Conservation (phyloP, 2,797 vertebrate species). For the Adrianichthys oophorus region DNA sequence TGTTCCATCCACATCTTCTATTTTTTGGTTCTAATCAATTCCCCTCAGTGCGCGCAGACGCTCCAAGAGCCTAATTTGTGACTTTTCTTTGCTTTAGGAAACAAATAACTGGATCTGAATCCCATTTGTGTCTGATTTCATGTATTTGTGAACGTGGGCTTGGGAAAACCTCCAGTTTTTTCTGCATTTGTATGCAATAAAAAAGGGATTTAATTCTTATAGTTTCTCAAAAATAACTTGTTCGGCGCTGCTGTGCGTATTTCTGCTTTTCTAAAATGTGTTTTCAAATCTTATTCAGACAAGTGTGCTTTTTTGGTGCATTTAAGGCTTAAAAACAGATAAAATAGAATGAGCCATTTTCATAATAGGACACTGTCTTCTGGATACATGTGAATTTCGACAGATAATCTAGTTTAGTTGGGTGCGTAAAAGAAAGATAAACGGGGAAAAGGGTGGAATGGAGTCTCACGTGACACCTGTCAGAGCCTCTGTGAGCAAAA, state of each 20-base stretch:
- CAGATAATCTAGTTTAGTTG: constrained; percentile 11
- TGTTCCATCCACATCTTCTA: constrained; percentile 43
- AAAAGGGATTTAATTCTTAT: no score
- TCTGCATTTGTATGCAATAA: background rate
- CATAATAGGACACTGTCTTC: no score
- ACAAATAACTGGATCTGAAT: constrained; percentile 81
- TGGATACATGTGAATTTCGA: no score
- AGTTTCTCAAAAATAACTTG: no score
- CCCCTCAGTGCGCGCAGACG: constrained; percentile 61
- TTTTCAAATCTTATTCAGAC: no score
- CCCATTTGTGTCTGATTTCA: constrained; percentile 66
- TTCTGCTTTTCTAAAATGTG: no score
- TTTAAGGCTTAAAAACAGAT: no score
- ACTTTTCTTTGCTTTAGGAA: constrained; percentile 69
- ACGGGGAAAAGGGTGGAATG: constrained; percentile 18
- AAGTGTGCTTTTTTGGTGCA: no score
- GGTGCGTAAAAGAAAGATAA: constrained; percentile 2
- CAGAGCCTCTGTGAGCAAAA: constrained; percentile 10
- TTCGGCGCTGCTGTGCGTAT: no score
- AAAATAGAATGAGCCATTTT: no score
- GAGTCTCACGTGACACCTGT: constrained; percentile 22
- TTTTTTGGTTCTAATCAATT: constrained; percentile 79
- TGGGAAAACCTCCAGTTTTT: constrained; percentile 12
- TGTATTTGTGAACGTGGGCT: constrained; percentile 47
- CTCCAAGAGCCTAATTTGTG: constrained; percentile 63